These are phyloP conservation scores for Anableps anableps DNA, from an alignment of 2,797 vertebrate species.

Conservation along the genomic window DNA sequence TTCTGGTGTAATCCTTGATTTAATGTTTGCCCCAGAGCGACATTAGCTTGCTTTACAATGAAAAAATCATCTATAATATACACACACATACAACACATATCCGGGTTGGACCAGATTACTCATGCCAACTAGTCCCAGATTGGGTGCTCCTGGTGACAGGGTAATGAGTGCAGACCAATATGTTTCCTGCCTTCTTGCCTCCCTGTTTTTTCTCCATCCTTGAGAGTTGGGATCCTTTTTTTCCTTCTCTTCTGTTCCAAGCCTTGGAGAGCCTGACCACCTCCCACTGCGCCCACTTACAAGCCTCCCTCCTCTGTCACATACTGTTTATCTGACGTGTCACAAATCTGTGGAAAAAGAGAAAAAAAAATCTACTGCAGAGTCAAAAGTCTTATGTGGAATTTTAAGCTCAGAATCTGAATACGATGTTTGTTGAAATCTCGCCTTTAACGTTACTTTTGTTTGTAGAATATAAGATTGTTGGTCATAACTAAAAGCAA, in stretches of 20 bases:
- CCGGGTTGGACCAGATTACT: slow-evolving; percentile 52
- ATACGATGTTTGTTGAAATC: not conserved
- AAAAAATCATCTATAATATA: slow-evolving; percentile 11
- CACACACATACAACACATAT: slow-evolving; percentile 19
- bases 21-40: slow-evolving; percentile 37
- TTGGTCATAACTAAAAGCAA: not conserved
- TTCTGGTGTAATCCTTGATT: slow-evolving; percentile 58
- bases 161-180: slow-evolving; percentile 74
- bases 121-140: slow-evolving; percentile 66
- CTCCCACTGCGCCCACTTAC: slow-evolving; percentile 67
- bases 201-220: slow-evolving; percentile 50
- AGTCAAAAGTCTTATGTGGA: slow-evolving; percentile 27
- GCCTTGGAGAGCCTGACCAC: slow-evolving; percentile 52
- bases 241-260: slow-evolving; percentile 24
- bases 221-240: slow-evolving; percentile 34
- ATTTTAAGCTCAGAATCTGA: slow-evolving; percentile 26
- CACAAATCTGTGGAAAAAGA: not conserved
- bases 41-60: slow-evolving; percentile 47
- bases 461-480: not conserved
- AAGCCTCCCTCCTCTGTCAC: slow-evolving; percentile 53
- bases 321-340: slow-evolving; percentile 43
- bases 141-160: slow-evolving; percentile 65
- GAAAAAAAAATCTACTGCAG: slow-evolving; percentile 18
- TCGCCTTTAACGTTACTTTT: not conserved
- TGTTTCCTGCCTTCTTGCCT: slow-evolving; percentile 58